phyloP scores from a whole-genome alignment of 2,113 vertebrate genomes.

The Sebastes schlegelii region DNA sequence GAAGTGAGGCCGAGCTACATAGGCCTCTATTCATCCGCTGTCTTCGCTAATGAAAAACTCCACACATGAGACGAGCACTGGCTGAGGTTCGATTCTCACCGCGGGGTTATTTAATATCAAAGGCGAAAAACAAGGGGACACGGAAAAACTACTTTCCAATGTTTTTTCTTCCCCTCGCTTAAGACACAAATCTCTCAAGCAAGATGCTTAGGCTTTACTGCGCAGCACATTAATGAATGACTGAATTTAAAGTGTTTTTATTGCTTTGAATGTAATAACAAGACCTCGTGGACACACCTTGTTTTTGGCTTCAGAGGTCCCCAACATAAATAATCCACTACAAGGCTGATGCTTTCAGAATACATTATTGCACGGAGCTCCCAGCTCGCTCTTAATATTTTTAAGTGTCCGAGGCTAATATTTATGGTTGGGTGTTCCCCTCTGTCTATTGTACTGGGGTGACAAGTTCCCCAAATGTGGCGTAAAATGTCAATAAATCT shows the following conservation, averaged over 20 bases:
- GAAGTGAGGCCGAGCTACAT: constrained; percentile 76
- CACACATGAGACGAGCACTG: constrained; percentile 74
- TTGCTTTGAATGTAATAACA: constrained; percentile 78
- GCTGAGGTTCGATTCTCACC: constrained; percentile 73
- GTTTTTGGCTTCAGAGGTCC: constrained; percentile 75
- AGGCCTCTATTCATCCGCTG: constrained; percentile 80
- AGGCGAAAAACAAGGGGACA: constrained; percentile 77
- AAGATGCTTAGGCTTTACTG: constrained; percentile 65
- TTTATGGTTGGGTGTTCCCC: constrained; percentile 84
- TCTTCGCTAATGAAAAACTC: constrained; percentile 78
- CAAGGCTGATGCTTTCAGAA: constrained; percentile 79
- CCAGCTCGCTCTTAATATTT: constrained; percentile 79
- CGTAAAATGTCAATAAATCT: constrained; percentile 77
- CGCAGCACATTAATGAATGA: constrained; percentile 73
- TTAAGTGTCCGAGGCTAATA: constrained; percentile 77
- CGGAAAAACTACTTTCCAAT: constrained; percentile 79
- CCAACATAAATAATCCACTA: constrained; percentile 83
- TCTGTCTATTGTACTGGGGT: constrained; percentile 77
- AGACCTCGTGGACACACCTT: constrained; percentile 82
- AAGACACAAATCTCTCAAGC: constrained; percentile 73
- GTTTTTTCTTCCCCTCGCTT: constrained; percentile 77
- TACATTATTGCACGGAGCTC: constrained; percentile 73
- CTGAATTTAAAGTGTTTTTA: constrained; percentile 82
- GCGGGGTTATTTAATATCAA: constrained; percentile 79
- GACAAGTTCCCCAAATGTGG: constrained; percentile 79